Base-by-base conservation (phyloP, 2,113 vertebrate genomes). In the Tympanuchus pallidicinctus region DNA sequence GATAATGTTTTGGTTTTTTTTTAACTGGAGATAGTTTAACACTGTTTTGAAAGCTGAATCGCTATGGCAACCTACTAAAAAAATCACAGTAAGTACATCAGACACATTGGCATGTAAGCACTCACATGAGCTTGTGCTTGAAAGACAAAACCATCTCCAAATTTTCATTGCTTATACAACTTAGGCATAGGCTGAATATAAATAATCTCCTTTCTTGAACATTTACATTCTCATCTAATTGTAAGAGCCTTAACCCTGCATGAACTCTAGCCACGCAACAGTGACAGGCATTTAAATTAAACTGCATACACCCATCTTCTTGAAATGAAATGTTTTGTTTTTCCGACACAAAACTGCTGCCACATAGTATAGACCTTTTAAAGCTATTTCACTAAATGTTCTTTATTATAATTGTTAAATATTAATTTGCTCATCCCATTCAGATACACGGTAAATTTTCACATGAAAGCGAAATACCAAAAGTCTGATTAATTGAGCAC, bases 31-130 rank as follows among this genome's bases (percentile, higher is more conserved):
- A 72, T 64, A 36, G 10, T 76, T 93, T 63, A 75, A 67, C 54
- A 43, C 42, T 72, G 45, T 86, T 89, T 48, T 60, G 54, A 72
- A 78, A 86, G 47, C 57, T 74, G 42, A 67, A 77, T 93, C 84
- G 74, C 92, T 73, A 92, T 92, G 82, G 86, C 74, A 92, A 95
- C 82, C 70, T 43, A 21, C 60, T 43, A 16, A 73, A 57, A 66
- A 64, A 52, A 47, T 59, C 64, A 10, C 47, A 43, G 69, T 57
- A 80, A 36, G 52, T 72, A 40, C 54, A 27, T 80, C 54, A 63
- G n/a, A 90, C 13, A 52, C 38, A 67, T 5, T 83, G 86, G 87
- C 42, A 61, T 30, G 63, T 43, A 52, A 91, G 63, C 36, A 89
- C 30, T 83, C 52, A 48, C 11, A 9, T 21, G 48, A 67, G 30